Evolutionary conservation across 2,113 vertebrate species (phyloP).

Genomic region (Malaclemys terrapin): DNA sequence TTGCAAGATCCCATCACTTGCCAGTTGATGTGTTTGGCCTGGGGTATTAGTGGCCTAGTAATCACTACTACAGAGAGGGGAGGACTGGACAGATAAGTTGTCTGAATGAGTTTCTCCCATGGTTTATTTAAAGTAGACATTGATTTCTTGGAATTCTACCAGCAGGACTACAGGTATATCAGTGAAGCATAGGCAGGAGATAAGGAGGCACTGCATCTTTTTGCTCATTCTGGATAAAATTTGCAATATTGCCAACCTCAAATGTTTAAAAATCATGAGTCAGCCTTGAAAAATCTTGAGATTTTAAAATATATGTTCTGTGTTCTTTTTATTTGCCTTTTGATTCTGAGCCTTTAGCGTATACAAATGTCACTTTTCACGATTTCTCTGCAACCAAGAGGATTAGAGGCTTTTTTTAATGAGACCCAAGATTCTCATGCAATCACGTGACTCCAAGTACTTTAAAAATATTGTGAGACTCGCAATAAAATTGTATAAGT

Average conservation of each 20-base stretch:
- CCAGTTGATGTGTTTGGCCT: neutral
- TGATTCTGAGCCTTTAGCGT: neutral
- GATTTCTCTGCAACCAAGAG: neutral
- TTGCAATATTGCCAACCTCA: neutral
- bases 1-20: neutral
- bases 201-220: neutral
- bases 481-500: neutral
- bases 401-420: neutral
- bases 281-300: neutral
- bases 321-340: neutral
- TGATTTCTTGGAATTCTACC: neutral
- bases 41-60: neutral
- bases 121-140: neutral
- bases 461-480: neutral
- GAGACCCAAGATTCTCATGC: neutral
- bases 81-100: neutral
- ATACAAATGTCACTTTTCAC: neutral
- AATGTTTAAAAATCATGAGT: neutral
- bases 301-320: neutral
- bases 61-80: neutral
- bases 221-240: neutral
- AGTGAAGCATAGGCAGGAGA: neutral
- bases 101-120: neutral
- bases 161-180: neutral
- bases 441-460: neutral